A percentile compares a stretch with the other conserved stretches of the same genome.
Evolutionary conservation across 2,888 invertebrate species (phyloP).

Genomic region (Tiliacea aurago): DNA sequence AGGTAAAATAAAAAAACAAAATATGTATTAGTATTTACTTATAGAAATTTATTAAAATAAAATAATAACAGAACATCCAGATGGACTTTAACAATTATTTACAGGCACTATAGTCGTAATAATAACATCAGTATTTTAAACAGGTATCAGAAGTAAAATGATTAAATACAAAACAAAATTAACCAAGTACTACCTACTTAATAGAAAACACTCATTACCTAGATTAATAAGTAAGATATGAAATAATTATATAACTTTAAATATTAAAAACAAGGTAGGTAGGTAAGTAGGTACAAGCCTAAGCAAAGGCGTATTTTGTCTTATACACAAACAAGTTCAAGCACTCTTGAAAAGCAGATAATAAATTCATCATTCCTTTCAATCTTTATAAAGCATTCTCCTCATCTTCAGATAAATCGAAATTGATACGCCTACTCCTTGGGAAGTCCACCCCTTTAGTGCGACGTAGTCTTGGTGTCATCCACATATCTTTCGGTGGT

Average conservation of each 20-base stretch:
- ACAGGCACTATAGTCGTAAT: not conserved
- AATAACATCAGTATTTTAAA: not conserved
- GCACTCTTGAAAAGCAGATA: not conserved
- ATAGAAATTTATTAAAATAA: not conserved
- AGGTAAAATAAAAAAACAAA: not conserved
- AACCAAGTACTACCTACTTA: not conserved
- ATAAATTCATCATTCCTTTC: not conserved
- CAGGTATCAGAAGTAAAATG: not conserved
- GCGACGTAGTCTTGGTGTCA: slow-evolving; percentile 62
- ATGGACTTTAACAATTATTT: not conserved
- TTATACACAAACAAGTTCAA: not conserved
- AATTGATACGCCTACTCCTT: slow-evolving; percentile 61
- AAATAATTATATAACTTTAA: slow-evolving; percentile 6
- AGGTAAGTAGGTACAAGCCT: no score
- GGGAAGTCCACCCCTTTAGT: slow-evolving; percentile 53
- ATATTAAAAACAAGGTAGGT: not conserved
- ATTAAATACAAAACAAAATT: not conserved
- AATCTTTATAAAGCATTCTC: not conserved
- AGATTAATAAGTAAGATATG: not conserved
- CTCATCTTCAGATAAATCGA: slow-evolving; percentile 65
- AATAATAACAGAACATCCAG: not conserved
- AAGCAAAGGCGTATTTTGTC: not conserved
- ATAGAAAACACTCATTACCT: not conserved
- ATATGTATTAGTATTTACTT: not conserved
- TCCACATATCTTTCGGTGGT: slow-evolving; percentile 22